These are phyloP conservation scores for Liparis tanakae DNA, from an alignment of 2,797 vertebrate genomes.

Conservation along the genomic window DNA sequence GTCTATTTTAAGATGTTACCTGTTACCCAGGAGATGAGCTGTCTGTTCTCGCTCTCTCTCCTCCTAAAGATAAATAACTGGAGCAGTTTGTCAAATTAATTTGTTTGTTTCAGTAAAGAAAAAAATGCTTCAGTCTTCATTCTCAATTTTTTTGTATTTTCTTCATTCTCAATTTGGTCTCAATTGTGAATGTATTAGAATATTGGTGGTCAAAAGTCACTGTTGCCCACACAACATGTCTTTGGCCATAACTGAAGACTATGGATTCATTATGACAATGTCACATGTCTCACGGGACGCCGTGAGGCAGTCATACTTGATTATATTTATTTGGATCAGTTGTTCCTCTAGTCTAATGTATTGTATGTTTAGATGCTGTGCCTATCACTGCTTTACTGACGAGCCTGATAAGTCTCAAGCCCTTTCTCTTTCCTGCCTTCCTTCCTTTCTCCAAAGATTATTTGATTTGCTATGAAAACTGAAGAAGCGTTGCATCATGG, in stretches of 20 bases:
- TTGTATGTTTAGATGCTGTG: too few species aligned
- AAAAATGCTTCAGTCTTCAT: conserved; percentile 50
- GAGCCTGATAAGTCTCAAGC: too few species aligned
- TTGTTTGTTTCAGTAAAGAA: conserved; percentile 73
- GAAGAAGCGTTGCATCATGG: too few species aligned
- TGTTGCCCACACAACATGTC: background rate
- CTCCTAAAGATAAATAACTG: conserved; percentile 41
- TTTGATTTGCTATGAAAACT: too few species aligned
- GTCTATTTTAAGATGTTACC: conserved; percentile 68
- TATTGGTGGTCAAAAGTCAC: background rate
- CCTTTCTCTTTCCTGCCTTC: too few species aligned
- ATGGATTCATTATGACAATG: background rate
- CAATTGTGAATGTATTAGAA: background rate
- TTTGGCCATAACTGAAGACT: background rate
- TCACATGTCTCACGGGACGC: too few species aligned
- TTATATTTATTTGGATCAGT: too few species aligned
- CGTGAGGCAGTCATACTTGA: too few species aligned
- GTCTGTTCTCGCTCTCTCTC: conserved; percentile 32
- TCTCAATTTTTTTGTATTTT: background rate
- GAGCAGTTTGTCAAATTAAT: conserved; percentile 69
- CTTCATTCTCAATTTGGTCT: background rate
- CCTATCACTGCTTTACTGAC: too few species aligned
- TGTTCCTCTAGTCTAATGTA: too few species aligned
- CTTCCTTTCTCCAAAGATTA: too few species aligned
- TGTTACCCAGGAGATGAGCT: conserved; percentile 40